These are phyloP conservation scores for Engraulis encrasicolus DNA, from an alignment of 2,113 vertebrate species.

Conservation along the genomic window DNA sequence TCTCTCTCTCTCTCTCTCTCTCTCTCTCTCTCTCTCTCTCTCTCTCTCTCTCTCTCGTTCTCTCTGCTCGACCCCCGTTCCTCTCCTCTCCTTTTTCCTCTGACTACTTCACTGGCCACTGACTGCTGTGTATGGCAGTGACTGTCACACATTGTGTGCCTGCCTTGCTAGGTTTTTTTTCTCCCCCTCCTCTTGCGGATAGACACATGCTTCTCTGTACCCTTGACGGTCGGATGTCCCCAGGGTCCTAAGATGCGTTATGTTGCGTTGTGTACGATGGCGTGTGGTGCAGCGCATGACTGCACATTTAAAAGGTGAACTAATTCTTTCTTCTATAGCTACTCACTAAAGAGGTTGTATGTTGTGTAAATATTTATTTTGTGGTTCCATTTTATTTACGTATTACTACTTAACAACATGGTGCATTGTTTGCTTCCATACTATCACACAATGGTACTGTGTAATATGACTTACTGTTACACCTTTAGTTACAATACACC, in stretches of 20 bases:
- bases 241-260: conserved; percentile 73
- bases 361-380: no score
- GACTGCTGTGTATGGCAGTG: conserved; percentile 69
- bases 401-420: no score
- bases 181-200: conserved; percentile 53
- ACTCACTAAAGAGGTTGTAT: neutral
- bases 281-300: no score
- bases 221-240: conserved; percentile 37
- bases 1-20: conserved; percentile 33
- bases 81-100: neutral
- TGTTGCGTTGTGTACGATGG: no score
- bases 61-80: no score
- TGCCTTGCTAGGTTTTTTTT: conserved; percentile 41
- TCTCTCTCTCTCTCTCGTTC: conserved; percentile 33
- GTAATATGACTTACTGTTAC: no score
- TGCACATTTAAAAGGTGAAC: neutral
- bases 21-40: no score
- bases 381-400: no score
- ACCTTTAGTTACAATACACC: no score
- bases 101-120: conserved; percentile 49
- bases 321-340: neutral
- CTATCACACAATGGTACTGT: no score
- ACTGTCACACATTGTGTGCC: conserved; percentile 79
- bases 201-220: conserved; percentile 73
- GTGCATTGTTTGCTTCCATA: no score